A percentile compares a stretch with the other conserved stretches of the same genome.
phyloP scores from a whole-genome alignment of 2,888 invertebrate genomes.

The Andrena haemorrhoa region DNA sequence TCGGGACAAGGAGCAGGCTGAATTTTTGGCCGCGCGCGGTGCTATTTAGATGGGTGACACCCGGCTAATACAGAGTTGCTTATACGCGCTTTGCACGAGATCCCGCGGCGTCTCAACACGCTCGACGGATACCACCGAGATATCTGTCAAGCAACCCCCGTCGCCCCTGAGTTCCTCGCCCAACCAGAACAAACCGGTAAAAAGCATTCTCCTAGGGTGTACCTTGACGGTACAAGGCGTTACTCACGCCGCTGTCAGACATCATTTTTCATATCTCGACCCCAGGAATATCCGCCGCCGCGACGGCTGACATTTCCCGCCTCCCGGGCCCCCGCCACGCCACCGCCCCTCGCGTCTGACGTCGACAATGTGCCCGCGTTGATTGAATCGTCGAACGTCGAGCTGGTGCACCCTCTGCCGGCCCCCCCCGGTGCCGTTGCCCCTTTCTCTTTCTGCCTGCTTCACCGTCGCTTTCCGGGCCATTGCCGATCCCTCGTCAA shows the following conservation, averaged over 20 bases:
- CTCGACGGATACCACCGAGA: conserved; percentile 52
- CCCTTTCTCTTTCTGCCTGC: conserved; percentile 7
- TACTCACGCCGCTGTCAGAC: conserved; percentile 63
- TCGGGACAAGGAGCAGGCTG: conserved; percentile 42
- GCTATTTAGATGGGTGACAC: conserved; percentile 50
- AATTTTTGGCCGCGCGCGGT: conserved; percentile 30
- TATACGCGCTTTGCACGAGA: conserved; percentile 59
- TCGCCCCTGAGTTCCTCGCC: neutral
- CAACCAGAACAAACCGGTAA: conserved; percentile 44
- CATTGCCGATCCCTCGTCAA: conserved; percentile 40
- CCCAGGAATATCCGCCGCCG: conserved; percentile 69
- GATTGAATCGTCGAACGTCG: conserved; percentile 79
- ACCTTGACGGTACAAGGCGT: conserved; percentile 46
- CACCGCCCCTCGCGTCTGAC: conserved; percentile 32
- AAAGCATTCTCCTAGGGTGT: conserved; percentile 67
- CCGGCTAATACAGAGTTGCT: conserved; percentile 66
- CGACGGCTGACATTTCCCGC: conserved; percentile 73
- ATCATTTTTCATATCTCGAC: conserved; percentile 78
- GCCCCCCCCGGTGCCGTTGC: conserved; percentile 6
- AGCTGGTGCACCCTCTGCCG: conserved; percentile 45
- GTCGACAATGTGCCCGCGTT: conserved; percentile 76
- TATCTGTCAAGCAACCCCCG: conserved; percentile 65
- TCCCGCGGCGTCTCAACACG: conserved; percentile 47
- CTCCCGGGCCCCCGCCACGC: neutral
- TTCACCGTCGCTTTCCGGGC: conserved; percentile 45